These are phyloP conservation scores for Dynastes maya DNA, from an alignment of 2,888 invertebrate genomes.

Conservation along the genomic window DNA sequence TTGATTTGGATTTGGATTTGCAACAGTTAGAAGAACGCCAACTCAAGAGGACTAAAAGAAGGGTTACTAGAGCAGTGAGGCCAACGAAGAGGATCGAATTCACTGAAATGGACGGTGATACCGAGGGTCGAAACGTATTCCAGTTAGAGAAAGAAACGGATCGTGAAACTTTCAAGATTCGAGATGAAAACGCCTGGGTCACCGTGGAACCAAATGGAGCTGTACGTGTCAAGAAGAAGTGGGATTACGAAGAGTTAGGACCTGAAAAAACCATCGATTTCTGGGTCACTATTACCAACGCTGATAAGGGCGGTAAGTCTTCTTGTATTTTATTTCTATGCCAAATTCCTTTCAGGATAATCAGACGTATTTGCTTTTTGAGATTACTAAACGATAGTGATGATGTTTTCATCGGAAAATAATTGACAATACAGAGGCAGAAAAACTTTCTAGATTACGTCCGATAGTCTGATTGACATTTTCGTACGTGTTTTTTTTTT, in stretches of 20 bases:
- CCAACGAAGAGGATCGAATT: slow-evolving; percentile 96
- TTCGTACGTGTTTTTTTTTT: slow-evolving; percentile 2
- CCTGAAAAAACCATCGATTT: slow-evolving; percentile 96
- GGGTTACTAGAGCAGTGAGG: slow-evolving; percentile 91
- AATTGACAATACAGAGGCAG: neutral
- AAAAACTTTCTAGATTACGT: neutral
- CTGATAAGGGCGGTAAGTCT: slow-evolving; percentile 88
- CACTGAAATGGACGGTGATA: slow-evolving; percentile 91
- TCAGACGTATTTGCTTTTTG: neutral
- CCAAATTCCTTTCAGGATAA: neutral
- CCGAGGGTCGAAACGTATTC: slow-evolving; percentile 90
- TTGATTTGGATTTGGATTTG: slow-evolving; percentile 74
- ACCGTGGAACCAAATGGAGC: slow-evolving; percentile 93
- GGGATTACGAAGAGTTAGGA: slow-evolving; percentile 96
- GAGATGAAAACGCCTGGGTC: slow-evolving; percentile 96
- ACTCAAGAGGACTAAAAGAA: slow-evolving; percentile 81
- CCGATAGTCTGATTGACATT: slow-evolving; percentile 9
- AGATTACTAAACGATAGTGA: neutral
- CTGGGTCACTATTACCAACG: slow-evolving; percentile 95
- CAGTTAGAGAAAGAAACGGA: slow-evolving; percentile 93
- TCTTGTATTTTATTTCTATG: slow-evolving; percentile 27
- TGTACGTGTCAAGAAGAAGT: slow-evolving; percentile 95
- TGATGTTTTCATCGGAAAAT: neutral
- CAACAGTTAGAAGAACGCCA: slow-evolving; percentile 69
- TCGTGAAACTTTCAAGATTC: slow-evolving; percentile 92